Base-by-base conservation (phyloP, 2,888 invertebrate genomes). In the Epinotia brunnichana region DNA sequence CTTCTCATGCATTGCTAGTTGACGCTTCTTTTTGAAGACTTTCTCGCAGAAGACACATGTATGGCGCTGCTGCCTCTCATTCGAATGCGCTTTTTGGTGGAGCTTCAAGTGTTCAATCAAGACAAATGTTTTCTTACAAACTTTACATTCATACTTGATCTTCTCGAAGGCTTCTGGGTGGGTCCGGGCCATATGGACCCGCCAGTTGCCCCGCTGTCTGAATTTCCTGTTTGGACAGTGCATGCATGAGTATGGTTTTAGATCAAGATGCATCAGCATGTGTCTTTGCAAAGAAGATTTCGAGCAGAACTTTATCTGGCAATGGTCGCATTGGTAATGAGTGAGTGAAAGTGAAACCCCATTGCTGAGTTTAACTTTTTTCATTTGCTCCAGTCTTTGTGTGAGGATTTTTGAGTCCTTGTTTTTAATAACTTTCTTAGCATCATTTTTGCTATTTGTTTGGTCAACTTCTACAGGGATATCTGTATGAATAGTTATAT, bases 51-150 rank as follows among this genome's bases (percentile, higher is more conserved):
- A 94, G 81, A 97, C 96, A 39, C 97, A 97, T 68, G 96, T 96
- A 53, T 96, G 94, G 41, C 83, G 78, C 74, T 82, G 84, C 74
- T 86, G 86, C 61, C 81, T 81, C 87, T 96, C 96, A 39, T 86
- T 83, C 0, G 95, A 95, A 85, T 97, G 97, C 17, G 95, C 94
- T 10, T 96, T 92, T 80, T 97, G 92, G 86, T 97, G 97, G 67
- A 96, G 87, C 76, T 95, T 94, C 69, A 97, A 89, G 48, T 96
- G 94, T 81, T 97, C 96, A 86, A 97, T 96, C 15, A 96, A 90
- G 0, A 96, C 95, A 84, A 97, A 97, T 44, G 95, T 94, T 83
- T 96, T 96, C 64, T 95, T 94, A 85, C 97, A 97, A 77, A 96
- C 94, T 79, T 95, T 91, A 84, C 97, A 97, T 63, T 95, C 93